phyloP scores from a whole-genome alignment of 2,888 invertebrate genomes.

The Nephrotoma flavescens region DNA sequence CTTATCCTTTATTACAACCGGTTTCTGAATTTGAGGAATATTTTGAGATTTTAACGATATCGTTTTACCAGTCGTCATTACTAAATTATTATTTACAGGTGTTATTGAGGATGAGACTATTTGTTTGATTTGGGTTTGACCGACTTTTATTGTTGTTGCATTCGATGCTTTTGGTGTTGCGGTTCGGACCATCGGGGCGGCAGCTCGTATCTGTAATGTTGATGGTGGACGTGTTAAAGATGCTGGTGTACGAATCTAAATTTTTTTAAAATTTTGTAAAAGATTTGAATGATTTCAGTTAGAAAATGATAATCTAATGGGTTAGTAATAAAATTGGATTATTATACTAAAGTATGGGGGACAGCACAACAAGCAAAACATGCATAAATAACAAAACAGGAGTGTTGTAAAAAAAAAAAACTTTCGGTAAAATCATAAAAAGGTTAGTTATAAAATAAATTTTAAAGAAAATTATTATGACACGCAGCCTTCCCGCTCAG shows the following conservation, averaged over 20 bases:
- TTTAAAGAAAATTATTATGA: neutral
- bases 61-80: constrained; percentile 14
- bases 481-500: neutral
- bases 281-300: neutral
- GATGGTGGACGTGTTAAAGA: constrained; percentile 21
- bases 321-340: neutral
- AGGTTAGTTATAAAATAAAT: neutral
- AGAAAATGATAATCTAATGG: neutral
- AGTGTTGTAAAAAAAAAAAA: neutral
- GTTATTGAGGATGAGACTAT: constrained; percentile 15
- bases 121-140: constrained; percentile 32
- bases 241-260: constrained; percentile 22
- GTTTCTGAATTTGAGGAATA: constrained; percentile 30
- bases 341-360: neutral
- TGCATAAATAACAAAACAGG: neutral
- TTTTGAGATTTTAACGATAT: constrained; percentile 25
- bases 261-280: neutral
- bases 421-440: neutral
- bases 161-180: constrained; percentile 14
- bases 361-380: neutral
- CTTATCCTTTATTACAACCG: constrained; percentile 34
- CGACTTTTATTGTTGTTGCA: constrained; percentile 28
- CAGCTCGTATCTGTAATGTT: constrained; percentile 27
- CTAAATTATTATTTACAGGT: constrained; percentile 20
- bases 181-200: constrained; percentile 19